Conservation (phyloP, 2,797 vertebrate genomes). For the Muscicapa comitata region DNA sequence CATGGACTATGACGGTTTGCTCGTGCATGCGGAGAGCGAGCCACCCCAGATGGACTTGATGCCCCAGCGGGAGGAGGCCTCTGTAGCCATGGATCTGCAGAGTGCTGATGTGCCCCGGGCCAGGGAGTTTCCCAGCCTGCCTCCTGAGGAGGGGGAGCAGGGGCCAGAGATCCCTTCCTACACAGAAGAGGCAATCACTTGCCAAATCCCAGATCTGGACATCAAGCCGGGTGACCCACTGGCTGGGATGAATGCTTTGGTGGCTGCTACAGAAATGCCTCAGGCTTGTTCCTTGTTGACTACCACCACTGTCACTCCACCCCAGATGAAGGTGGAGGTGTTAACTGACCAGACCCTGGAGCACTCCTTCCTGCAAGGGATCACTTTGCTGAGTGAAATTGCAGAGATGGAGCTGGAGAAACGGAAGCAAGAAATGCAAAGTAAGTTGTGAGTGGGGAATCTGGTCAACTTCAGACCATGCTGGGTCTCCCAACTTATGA, state of each 20-base stretch:
- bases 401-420: constrained; percentile 87
- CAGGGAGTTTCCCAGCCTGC: constrained; percentile 35
- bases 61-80: constrained; percentile 61
- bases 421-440: constrained; percentile 69
- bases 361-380: constrained; percentile 88
- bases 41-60: constrained; percentile 31
- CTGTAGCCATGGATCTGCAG: constrained; percentile 50
- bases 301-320: constrained; percentile 22
- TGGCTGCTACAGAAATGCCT: constrained; percentile 88
- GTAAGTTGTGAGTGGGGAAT: constrained; percentile 52
- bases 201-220: constrained; percentile 59
- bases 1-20: constrained; percentile 44
- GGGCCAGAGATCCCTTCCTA: constrained; percentile 32
- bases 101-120: not conserved
- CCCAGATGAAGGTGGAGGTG: constrained; percentile 55
- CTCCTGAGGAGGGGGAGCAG: constrained; percentile 29
- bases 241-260: constrained; percentile 91
- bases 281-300: constrained; percentile 75
- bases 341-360: constrained; percentile 75
- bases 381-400: constrained; percentile 92
- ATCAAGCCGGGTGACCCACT: constrained; percentile 85
- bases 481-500: not conserved
- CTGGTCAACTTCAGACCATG: not conserved
- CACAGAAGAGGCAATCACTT: constrained; percentile 49
- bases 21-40: not conserved